A percentile compares a stretch with the other conserved stretches of the same genome.
These are phyloP conservation scores for Drosophila cardini DNA, from an alignment of 1,140 invertebrate genomes.

Conservation along the genomic window DNA sequence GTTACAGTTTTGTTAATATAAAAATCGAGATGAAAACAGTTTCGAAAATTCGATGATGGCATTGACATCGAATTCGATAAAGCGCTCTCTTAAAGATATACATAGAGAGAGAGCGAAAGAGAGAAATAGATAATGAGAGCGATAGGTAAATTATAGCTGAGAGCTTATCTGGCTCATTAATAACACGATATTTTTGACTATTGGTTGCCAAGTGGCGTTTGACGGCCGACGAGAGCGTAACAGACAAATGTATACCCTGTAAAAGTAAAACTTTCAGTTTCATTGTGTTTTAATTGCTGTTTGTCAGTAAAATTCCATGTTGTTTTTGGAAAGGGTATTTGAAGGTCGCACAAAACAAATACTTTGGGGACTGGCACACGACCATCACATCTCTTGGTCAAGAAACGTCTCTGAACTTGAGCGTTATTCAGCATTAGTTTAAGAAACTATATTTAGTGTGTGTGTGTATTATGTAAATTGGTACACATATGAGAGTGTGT, in stretches of 20 bases:
- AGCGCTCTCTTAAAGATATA: constrained; percentile 1
- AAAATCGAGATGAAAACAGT: constrained; percentile 12
- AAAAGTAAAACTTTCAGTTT: no score
- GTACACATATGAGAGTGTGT: not conserved
- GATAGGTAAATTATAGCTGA: not conserved
- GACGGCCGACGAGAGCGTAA: not conserved
- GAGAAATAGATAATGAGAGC: not conserved
- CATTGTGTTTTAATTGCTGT: not conserved
- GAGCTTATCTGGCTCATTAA: constrained; percentile 4
- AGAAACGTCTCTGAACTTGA: constrained; percentile 67
- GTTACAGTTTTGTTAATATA: constrained; percentile 60
- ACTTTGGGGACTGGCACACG: constrained; percentile 48
- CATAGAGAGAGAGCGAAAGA: not conserved
- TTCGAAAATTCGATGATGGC: constrained; percentile 55
- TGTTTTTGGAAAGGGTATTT: not conserved
- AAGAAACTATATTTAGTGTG: not conserved
- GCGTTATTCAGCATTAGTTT: not conserved
- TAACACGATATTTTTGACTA: constrained; percentile 1
- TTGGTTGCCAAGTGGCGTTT: constrained; percentile 8
- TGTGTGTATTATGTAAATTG: constrained; percentile 41
- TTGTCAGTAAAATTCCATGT: not conserved
- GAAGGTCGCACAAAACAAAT: not conserved
- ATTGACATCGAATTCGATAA: constrained; percentile 69
- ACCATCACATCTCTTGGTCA: constrained; percentile 49
- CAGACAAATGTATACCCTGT: not conserved